Base-by-base conservation (phyloP, 2,888 invertebrate genomes). In the Rhaphigaster nebulosa region DNA sequence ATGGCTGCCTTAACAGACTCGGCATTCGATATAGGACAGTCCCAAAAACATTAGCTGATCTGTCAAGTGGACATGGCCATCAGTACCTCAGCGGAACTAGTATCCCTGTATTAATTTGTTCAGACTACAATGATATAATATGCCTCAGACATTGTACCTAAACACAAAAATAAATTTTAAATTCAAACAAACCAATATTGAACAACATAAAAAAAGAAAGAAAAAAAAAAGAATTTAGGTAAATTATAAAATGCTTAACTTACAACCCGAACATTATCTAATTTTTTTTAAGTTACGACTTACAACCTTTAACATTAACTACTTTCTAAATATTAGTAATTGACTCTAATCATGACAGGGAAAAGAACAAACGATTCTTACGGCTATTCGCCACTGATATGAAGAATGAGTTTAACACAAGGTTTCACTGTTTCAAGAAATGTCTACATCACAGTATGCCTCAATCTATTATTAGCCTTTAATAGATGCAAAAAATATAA, bases 321-420 rank as follows among this genome's bases (percentile, higher is more conserved):
- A 84, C 52, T 38, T 54, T n/a, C 88, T 88, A 88, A 88, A n/a
- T 38, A 23, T 54, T 88, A 88, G n/a, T 88, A 88, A 88, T 88
- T 88, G 88, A 88, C 88, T 56, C 54, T 88, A 54, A 88, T 60
- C 60, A 26, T 56, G 38, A 50, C 15, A 88, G 34, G 88, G 45
- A 45, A 84, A 15, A 50, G 18, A 84, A 84, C 15, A 8, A 45
- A 84, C 13, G 15, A 84, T 15, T 84, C n/a, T 84, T 84, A 41
- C 34, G 12, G 10, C n/a, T 15, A 84, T 84, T 26, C 41, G n/a
- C 23, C 84, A n/a, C 45, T 50, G 38, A 38, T 76, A 76, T 38
- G 38, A 76, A 76, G 20, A 38, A 76, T 0, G 12, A 38, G 18
- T 20, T 38, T 20, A 70, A 34, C 6, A 4, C 18, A 76, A 29